These are phyloP conservation scores for Redunca redunca DNA, from an alignment of 2,113 vertebrate species.

Conservation along the genomic window DNA sequence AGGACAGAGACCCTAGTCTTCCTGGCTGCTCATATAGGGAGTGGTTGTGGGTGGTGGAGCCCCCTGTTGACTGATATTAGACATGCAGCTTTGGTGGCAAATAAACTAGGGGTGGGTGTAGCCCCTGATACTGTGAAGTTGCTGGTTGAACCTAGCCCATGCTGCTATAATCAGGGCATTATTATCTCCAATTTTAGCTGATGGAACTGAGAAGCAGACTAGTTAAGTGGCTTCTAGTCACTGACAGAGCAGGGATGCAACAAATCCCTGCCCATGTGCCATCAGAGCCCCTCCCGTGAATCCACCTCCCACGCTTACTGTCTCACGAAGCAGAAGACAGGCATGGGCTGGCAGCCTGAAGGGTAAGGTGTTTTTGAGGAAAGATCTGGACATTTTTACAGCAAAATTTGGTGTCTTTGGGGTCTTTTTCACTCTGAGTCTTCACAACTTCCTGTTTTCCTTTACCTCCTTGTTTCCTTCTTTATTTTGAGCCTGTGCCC, in stretches of 20 bases:
- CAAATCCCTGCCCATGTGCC: not conserved
- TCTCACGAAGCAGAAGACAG: not conserved
- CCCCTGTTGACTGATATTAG: not conserved
- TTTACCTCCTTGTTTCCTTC: not conserved
- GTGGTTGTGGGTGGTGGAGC: not conserved
- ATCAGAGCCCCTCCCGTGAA: not conserved
- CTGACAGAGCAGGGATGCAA: not conserved
- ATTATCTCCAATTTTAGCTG: not conserved
- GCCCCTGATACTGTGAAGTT: not conserved
- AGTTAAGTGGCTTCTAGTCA: not conserved
- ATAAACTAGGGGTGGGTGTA: accelerated
- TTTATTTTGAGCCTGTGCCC: not conserved
- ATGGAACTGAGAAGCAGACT: too few species aligned
- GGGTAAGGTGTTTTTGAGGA: not conserved
- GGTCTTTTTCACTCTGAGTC: not conserved
- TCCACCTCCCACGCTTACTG: accelerated
- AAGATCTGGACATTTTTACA: not conserved
- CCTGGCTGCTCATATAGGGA: not conserved
- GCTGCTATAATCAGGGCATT: not conserved
- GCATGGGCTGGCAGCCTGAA: not conserved
- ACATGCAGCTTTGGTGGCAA: not conserved
- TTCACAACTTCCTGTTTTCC: not conserved
- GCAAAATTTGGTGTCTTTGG: not conserved
- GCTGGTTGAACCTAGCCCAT: not conserved
- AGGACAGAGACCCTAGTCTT: not conserved